Percentiles rank a stretch among this genome's conserved stretches.
These are phyloP conservation scores for Smithornis capensis DNA, from an alignment of 2,113 vertebrate species.

Conservation along the genomic window DNA sequence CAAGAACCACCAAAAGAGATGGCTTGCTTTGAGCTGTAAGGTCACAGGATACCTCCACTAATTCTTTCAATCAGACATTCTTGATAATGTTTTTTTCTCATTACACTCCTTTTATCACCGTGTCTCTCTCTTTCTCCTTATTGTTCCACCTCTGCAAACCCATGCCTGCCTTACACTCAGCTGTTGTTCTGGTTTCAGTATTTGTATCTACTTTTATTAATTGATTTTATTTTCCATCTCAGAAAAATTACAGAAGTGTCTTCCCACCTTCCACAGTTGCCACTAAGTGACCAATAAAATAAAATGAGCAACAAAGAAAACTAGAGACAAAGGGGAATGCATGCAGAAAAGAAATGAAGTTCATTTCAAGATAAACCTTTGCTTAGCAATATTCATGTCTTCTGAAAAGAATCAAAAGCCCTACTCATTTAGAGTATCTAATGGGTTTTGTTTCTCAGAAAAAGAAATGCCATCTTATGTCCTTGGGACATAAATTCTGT, in stretches of 20 bases:
- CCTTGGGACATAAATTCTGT: background rate
- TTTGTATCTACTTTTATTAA: background rate
- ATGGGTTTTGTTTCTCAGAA: background rate
- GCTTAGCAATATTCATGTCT: background rate
- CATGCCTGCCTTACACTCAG: background rate
- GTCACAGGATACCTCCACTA: background rate
- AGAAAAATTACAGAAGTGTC: background rate
- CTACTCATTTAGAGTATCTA: background rate
- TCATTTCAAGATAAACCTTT: background rate
- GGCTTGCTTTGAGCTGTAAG: background rate
- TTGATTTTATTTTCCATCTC: background rate
- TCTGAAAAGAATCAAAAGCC: background rate
- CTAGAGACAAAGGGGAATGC: background rate
- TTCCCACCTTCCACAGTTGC: background rate
- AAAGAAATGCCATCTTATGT: background rate
- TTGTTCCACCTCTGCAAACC: background rate
- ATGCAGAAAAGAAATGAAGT: accelerated
- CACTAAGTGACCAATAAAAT: background rate
- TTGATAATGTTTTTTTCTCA: background rate
- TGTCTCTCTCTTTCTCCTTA: background rate
- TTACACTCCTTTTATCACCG: background rate
- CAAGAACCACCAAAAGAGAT: background rate
- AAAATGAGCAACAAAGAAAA: background rate
- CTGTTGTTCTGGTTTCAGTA: background rate
- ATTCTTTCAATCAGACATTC: background rate